Conservation (phyloP, 2,113 vertebrate species). For the Columba janthina region DNA sequence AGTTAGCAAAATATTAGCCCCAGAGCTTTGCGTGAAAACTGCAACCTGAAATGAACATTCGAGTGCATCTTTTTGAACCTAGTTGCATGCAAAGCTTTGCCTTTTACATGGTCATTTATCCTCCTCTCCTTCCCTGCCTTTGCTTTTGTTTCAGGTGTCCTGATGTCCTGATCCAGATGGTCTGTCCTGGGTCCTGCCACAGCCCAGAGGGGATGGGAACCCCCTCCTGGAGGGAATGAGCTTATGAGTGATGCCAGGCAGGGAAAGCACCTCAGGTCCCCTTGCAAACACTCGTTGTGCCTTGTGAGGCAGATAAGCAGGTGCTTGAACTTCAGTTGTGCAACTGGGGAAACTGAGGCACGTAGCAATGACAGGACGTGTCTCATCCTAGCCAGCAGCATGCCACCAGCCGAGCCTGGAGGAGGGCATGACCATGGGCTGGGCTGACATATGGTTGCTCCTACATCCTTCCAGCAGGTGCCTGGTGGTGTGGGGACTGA, state of each 20-base stretch:
- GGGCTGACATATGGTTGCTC: neutral
- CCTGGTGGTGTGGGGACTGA: accelerated
- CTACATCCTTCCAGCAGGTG: neutral
- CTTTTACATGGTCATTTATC: neutral
- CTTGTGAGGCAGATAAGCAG: neutral
- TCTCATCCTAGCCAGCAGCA: neutral
- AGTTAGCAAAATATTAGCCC: neutral
- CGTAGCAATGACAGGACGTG: accelerated
- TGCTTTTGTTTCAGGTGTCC: neutral
- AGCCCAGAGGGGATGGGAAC: neutral
- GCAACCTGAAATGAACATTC: neutral
- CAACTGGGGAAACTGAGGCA: neutral
- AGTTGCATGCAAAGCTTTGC: neutral
- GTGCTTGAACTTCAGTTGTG: neutral
- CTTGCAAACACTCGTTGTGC: neutral
- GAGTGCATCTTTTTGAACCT: neutral
- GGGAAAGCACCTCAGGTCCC: neutral
- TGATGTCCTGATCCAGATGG: neutral
- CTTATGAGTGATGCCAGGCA: neutral
- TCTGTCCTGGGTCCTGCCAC: neutral
- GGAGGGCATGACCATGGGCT: neutral
- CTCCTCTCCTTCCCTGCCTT: neutral
- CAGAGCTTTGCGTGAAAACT: neutral
- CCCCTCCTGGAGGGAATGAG: neutral
- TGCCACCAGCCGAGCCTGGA: neutral